phyloP scores from a whole-genome alignment of 2,113 vertebrate species.

The Sebastes fasciatus region DNA sequence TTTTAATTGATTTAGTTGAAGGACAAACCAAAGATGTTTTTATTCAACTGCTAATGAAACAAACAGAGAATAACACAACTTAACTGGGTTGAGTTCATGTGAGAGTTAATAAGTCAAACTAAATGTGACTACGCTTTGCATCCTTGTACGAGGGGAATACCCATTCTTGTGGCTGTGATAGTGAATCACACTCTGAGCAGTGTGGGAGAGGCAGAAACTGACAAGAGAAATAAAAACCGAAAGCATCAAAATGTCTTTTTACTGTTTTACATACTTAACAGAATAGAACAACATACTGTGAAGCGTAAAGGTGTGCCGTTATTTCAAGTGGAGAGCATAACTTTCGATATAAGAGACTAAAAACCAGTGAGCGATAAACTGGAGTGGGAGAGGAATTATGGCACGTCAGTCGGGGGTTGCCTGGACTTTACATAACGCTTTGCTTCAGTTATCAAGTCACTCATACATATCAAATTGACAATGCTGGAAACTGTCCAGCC shows the following conservation, averaged over 20 bases:
- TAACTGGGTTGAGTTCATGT: not conserved
- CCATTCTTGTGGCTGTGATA: slow-evolving; percentile 53
- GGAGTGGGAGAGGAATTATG: not conserved
- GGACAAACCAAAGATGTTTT: not conserved
- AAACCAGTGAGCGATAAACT: slow-evolving; percentile 2
- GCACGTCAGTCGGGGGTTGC: not conserved
- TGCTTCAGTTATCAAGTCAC: not conserved
- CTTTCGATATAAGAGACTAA: not conserved
- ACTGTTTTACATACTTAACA: slow-evolving; percentile 15
- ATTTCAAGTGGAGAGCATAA: not conserved
- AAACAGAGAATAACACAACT: not conserved
- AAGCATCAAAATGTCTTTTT: slow-evolving; percentile 44
- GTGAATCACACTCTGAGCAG: slow-evolving; percentile 62
- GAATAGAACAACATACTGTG: not conserved
- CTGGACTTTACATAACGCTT: not conserved
- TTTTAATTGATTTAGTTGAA: not conserved
- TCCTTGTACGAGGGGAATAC: slow-evolving; percentile 57
- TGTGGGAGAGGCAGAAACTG: slow-evolving; percentile 64
- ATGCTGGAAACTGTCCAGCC: not conserved
- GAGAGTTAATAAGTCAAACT: slow-evolving; percentile 17
- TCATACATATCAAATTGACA: not conserved
- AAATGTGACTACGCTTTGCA: slow-evolving; percentile 32
- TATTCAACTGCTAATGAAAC: slow-evolving; percentile 5
- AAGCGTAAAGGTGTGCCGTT: slow-evolving; percentile 5
- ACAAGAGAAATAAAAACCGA: slow-evolving; percentile 53